A percentile compares a stretch with the other conserved stretches of the same genome.
These are phyloP conservation scores for Pseudachorutes palmiensis DNA, from an alignment of 1,140 invertebrate genomes.

Conservation along the genomic window DNA sequence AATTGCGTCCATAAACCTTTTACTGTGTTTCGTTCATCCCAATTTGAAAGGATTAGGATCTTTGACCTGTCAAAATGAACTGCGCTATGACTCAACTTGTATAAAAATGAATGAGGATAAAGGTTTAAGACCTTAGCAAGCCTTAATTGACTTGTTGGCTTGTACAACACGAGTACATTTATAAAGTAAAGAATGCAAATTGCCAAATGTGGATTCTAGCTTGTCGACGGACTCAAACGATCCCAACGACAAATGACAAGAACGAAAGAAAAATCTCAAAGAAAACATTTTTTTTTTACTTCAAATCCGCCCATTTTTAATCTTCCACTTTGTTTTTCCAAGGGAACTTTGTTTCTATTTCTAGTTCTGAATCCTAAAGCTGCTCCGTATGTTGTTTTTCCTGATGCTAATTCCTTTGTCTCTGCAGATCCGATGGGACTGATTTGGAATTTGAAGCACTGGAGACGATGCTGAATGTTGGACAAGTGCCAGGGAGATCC, in stretches of 20 bases:
- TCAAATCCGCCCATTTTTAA: background rate
- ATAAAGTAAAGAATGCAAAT: too few species aligned
- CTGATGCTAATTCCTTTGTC: conserved; percentile 12
- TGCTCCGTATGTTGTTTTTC: background rate
- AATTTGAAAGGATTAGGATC: too few species aligned
- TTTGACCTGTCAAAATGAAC: too few species aligned
- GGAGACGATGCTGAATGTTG: conserved; percentile 29
- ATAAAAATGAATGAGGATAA: too few species aligned
- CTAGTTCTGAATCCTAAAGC: background rate
- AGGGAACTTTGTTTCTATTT: background rate
- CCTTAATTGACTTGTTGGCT: too few species aligned
- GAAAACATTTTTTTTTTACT: background rate
- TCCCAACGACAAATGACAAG: conserved; percentile 4
- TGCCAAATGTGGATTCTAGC: too few species aligned
- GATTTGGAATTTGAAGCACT: conserved; percentile 37
- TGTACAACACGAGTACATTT: too few species aligned
- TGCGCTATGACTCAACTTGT: too few species aligned
- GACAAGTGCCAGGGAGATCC: conserved; percentile 17
- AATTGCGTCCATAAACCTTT: too few species aligned
- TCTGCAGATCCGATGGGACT: conserved; percentile 33
- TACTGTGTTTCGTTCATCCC: too few species aligned
- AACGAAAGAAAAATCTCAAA: background rate
- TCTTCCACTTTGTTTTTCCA: conserved; percentile 5
- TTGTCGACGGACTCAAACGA: too few species aligned
- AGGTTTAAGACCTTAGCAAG: too few species aligned